phyloP scores from a whole-genome alignment of 2,888 invertebrate genomes.

The Diadromus collaris region DNA sequence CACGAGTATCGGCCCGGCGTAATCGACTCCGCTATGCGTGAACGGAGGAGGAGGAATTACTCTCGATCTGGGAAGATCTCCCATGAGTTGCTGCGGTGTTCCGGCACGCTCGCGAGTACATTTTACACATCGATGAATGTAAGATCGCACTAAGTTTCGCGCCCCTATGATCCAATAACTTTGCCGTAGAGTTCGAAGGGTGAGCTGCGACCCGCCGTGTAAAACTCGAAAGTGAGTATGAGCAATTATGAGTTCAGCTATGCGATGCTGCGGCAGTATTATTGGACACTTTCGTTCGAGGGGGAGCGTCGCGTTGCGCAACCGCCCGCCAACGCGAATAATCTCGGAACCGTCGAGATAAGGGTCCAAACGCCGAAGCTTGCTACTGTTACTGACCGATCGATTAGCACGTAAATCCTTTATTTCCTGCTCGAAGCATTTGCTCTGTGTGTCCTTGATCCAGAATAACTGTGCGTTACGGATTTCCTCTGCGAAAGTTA shows the following conservation, averaged over 20 bases:
- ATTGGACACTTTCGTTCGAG: conserved; percentile 42
- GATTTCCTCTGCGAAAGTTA: background rate
- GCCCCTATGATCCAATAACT: conserved; percentile 70
- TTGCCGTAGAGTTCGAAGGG: conserved; percentile 48
- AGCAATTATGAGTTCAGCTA: conserved; percentile 34
- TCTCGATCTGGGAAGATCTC: conserved; percentile 70
- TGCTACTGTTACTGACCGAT: background rate
- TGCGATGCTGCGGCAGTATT: conserved; percentile 42
- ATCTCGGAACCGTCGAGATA: conserved; percentile 35
- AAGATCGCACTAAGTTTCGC: conserved; percentile 57
- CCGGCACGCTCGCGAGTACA: conserved; percentile 66
- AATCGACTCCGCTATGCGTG: conserved; percentile 71
- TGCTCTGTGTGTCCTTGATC: background rate
- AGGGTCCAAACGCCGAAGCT: conserved; percentile 13
- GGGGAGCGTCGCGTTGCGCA: conserved; percentile 33
- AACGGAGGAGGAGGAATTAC: conserved; percentile 67
- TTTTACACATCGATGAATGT: conserved; percentile 66
- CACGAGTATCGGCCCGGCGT: conserved; percentile 68
- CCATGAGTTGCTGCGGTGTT: conserved; percentile 68
- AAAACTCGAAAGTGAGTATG: conserved; percentile 55
- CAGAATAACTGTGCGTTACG: background rate
- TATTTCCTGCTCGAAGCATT: background rate
- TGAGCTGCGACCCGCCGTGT: conserved; percentile 64
- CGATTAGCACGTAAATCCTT: background rate
- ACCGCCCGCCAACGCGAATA: conserved; percentile 49